Percentiles rank a stretch among this genome's conserved stretches.
Conservation (phyloP, 2,888 invertebrate genomes). For the Ophioninae sp. region DNA sequence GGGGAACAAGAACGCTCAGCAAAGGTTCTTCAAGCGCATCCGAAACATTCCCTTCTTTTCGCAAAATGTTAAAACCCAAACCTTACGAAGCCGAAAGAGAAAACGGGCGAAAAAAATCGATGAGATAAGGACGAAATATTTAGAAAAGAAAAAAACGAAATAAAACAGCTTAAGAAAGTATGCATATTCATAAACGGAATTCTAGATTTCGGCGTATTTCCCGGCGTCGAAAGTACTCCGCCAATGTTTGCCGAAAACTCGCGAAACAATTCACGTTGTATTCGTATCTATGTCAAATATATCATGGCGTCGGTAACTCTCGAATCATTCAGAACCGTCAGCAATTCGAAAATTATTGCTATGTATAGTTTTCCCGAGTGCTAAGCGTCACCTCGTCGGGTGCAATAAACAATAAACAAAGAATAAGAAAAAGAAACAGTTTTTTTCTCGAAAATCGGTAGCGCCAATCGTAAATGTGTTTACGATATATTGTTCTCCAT, state of each 20-base stretch:
- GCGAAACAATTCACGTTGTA: conserved; percentile 27
- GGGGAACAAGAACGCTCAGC: conserved; percentile 36
- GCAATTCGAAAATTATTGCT: conserved; percentile 44
- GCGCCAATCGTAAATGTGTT: conserved; percentile 35
- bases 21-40: conserved; percentile 62
- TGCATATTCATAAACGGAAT: conserved; percentile 58
- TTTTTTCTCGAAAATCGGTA: conserved; percentile 56
- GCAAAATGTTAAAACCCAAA: conserved; percentile 61
- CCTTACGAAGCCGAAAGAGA: neutral
- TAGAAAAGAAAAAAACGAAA: neutral
- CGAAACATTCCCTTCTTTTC: conserved; percentile 72
- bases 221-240: neutral
- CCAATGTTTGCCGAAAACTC: conserved; percentile 34
- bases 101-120: conserved; percentile 19
- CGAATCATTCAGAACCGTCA: conserved; percentile 28
- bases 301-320: neutral
- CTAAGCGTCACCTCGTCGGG: conserved; percentile 53
- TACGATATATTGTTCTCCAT: conserved; percentile 14
- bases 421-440: conserved; percentile 31
- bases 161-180: conserved; percentile 56
- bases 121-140: conserved; percentile 2
- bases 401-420: conserved; percentile 41
- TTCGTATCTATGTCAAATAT: neutral
- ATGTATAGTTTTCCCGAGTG: conserved; percentile 47
- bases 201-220: conserved; percentile 43